Evolutionary conservation across 1,140 invertebrate genomes (phyloP), one percentile per base, ranked within the genome.

Genomic region (Drosophila sp.): DNA sequence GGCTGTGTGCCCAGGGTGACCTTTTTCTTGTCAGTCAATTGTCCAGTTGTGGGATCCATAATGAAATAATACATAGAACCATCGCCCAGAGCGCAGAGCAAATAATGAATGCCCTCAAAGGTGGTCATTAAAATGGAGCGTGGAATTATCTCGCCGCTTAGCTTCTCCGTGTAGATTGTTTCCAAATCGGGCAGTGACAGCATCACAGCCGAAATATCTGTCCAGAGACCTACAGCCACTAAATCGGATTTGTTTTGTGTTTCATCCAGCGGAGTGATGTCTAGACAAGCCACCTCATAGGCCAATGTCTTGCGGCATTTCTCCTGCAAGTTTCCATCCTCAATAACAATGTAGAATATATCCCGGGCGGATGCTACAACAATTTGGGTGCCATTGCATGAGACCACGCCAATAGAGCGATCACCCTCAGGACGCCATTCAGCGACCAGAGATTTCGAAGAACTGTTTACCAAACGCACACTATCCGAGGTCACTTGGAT

Each of bases 51-150:
- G 75, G 94, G 95, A 77, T 97, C 95, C 62, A 99, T 93, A 8
- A 94, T 95, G 91, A 99, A 99, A 93, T 99, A 99, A 92, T 98
- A 98, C 94, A 99, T 96, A 27, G 98, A 98, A 4, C 99, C 99
- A 93, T 99, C 99, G 25, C 98, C 99, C 6, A 99, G 93, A 1
- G 98, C 98, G 91, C 97, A 98, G 10, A 98, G 93, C 6, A 98
- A 91, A 93, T 99, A 99, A 71, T 97, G 96, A 61, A 96, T 95
- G 10, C 95, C 96, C 93, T 99, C 98, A 92, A 99, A 98, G 41
- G 96, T 96, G 29, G 98, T 96, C 94, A 99, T 97, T 50, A 99
- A 90, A 65, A 99, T 97, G 0, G 98, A 99, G 23, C 98, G 94
- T 0, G 98, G 98, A 75, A 99, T 98, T 73, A 99, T 98, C 93